Base-by-base conservation (phyloP, 2,888 invertebrate genomes). In the Linnaemya tessellans region DNA sequence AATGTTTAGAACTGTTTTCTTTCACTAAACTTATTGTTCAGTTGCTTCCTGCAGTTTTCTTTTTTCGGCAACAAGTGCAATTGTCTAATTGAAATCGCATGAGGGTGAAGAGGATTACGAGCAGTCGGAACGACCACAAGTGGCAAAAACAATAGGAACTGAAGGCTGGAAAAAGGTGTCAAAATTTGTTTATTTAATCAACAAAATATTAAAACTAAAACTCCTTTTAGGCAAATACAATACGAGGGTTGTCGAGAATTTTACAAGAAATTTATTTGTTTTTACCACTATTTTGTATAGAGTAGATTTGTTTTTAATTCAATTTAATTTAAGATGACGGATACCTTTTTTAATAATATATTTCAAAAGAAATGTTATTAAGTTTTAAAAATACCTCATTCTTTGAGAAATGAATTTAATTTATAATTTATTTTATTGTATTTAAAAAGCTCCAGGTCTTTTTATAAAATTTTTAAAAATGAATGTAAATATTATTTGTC, bases 41-140 rank as follows among this genome's bases (percentile, higher is more conserved):
- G 15, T 38, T 49, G 10, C 4, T 35, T 43, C 71, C 62, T 80
- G 70, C 35, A 41, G 62, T 64, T 71, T 80, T n/a, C n/a, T n/a
- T n/a, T n/a, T n/a, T 71, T 35, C 58, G 49, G 20, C 49, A 84
- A 84, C 79, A 80, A 84, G 84, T 84, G 84, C 74, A 62, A 74
- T 41, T 62, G 67, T 41, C 3, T 75, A 43, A 22, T 30, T 15
- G 56, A 3, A 13, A 30, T 13, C 51, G 43, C 15, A 35, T 62
- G 41, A 38, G 18, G 35, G 51, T 56, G 41, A 62, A 13, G 22
- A 20, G 49, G 49, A 49, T 49, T 5, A 15, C 46, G 51, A 15
- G 46, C 62, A 22, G 20, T 18, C 20, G 38, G 75, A 30, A 5
- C 30, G 30, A 84, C 80, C 84, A 84, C 84, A 84, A 84, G 49